These are phyloP conservation scores for Apis laboriosa DNA, from an alignment of 1,140 invertebrate species.

Conservation along the genomic window DNA sequence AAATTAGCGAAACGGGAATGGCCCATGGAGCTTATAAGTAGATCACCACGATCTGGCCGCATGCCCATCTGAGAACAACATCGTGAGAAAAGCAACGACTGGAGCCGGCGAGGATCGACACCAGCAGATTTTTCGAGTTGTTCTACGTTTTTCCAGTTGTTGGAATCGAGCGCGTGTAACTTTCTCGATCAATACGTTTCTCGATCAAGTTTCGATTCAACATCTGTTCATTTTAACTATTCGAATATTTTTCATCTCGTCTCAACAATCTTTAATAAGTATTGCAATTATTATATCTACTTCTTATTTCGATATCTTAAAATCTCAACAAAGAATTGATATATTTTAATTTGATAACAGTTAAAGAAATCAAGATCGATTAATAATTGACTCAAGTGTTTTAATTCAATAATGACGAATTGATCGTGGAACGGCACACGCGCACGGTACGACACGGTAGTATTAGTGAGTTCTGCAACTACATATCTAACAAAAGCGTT, in stretches of 20 bases:
- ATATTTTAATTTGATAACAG: too few species aligned
- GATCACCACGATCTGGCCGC: slow-evolving; percentile 22
- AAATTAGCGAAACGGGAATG: slow-evolving; percentile 14
- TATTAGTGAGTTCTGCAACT: slow-evolving; percentile 42
- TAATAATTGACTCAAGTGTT: neutral
- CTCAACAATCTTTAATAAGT: too few species aligned
- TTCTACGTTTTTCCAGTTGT: slow-evolving; percentile 14
- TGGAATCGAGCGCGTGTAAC: neutral
- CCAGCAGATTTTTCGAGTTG: slow-evolving; percentile 32
- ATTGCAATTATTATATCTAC: too few species aligned
- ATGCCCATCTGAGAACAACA: slow-evolving; percentile 23
- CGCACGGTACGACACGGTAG: slow-evolving; percentile 21
- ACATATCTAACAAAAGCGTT: slow-evolving; percentile 38
- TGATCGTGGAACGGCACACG: slow-evolving; percentile 6
- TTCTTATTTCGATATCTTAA: too few species aligned
- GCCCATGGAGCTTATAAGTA: slow-evolving; percentile 30
- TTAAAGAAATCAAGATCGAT: neutral
- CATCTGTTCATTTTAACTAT: too few species aligned
- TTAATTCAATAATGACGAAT: neutral
- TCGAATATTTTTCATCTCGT: neutral
- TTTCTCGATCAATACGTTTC: neutral
- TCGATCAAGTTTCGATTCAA: neutral
- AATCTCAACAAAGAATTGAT: too few species aligned
- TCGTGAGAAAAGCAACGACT: slow-evolving; percentile 12
- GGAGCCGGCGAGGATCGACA: slow-evolving; percentile 21